These are phyloP conservation scores for Gasteruption jaculator DNA, from an alignment of 2,888 invertebrate genomes.

Conservation along the genomic window DNA sequence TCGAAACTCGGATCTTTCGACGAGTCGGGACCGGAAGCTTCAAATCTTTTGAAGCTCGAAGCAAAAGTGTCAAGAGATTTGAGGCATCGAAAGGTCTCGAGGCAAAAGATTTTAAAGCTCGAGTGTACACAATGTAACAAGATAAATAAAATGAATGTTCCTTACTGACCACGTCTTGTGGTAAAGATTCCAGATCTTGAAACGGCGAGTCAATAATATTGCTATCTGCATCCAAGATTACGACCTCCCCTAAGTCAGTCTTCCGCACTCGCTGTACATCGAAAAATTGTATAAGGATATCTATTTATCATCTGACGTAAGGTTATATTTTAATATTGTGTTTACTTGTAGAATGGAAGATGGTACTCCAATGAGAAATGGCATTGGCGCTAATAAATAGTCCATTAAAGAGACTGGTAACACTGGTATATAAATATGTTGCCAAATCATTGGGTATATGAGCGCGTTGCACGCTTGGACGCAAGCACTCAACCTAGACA, in stretches of 20 bases:
- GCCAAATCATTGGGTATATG: conserved; percentile 98
- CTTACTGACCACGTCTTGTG: conserved; percentile 76
- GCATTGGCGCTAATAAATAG: conserved; percentile 94
- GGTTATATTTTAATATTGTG: background rate
- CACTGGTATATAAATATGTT: conserved; percentile 96
- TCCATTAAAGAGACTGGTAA: conserved; percentile 85
- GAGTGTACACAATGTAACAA: too few species aligned
- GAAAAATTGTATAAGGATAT: background rate
- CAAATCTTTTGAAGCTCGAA: too few species aligned
- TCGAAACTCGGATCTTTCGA: too few species aligned
- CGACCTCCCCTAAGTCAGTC: conserved; percentile 89
- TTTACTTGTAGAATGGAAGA: conserved; percentile 73
- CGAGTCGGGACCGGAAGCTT: too few species aligned
- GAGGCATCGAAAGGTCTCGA: too few species aligned
- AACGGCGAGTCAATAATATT: conserved; percentile 84
- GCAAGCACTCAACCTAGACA: conserved; percentile 86
- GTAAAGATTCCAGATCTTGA: conserved; percentile 85
- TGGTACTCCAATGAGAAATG: conserved; percentile 94
- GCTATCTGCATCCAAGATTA: conserved; percentile 88
- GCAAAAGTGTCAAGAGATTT: too few species aligned
- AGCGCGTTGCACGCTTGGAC: conserved; percentile 92
- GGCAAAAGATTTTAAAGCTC: too few species aligned
- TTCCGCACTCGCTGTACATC: conserved; percentile 65
- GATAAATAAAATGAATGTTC: background rate
- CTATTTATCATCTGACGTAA: background rate